A percentile compares a stretch with the other conserved stretches of the same genome.
Conservation (phyloP, 1,140 invertebrate genomes). For the Lepidotrigona ventralis region DNA sequence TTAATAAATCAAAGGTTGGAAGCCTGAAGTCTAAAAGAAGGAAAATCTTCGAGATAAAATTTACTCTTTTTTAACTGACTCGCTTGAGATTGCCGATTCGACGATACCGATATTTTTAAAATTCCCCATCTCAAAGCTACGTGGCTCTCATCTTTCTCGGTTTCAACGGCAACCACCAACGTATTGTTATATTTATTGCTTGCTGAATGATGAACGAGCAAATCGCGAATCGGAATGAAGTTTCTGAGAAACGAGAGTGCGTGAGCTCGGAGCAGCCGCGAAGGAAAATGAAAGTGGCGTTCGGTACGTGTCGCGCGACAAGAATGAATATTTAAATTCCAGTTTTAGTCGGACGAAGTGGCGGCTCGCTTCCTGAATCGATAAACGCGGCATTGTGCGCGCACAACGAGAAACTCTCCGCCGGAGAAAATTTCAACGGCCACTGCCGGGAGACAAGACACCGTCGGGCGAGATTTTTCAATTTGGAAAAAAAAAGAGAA, state of each 20-base stretch:
- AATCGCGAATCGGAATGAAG: not conserved
- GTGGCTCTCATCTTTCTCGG: too few species aligned
- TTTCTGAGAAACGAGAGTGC: too few species aligned
- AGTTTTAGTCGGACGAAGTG: constrained; percentile 10
- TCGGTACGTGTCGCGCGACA: not conserved
- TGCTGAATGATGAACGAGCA: not conserved
- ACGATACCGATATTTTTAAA: not conserved
- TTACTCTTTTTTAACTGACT: too few species aligned
- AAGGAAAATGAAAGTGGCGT: constrained; percentile 27
- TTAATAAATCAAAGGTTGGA: too few species aligned
- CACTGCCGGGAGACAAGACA: too few species aligned
- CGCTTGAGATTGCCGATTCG: too few species aligned
- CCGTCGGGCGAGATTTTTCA: not conserved
- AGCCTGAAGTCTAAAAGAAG: too few species aligned
- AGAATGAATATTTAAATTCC: constrained; percentile 35
- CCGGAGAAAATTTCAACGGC: not conserved
- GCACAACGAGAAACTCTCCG: constrained; percentile 16
- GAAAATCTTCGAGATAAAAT: too few species aligned
- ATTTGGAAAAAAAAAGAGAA: too few species aligned
- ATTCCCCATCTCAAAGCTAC: not conserved
- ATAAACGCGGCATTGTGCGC: constrained; percentile 26
- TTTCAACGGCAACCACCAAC: too few species aligned
- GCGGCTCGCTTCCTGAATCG: constrained; percentile 14
- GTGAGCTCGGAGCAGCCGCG: not conserved
- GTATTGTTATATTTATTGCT: not conserved